phyloP scores from a whole-genome alignment of 2,797 vertebrate species.

The Onychomys leucogaster region DNA sequence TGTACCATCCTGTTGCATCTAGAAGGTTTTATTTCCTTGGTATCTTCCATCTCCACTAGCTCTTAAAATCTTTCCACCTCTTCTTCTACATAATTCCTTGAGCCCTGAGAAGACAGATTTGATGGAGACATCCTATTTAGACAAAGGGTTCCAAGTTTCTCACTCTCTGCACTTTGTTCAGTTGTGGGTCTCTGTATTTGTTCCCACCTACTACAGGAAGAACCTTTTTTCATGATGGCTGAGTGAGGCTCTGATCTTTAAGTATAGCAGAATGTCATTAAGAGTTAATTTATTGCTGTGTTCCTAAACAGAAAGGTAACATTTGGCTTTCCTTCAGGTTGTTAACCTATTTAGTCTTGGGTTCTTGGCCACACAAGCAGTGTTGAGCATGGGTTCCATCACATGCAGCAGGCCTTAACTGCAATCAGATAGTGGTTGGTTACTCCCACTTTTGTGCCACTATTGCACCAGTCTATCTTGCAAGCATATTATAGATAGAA shows the following conservation, averaged over 20 bases:
- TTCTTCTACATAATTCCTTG: not conserved
- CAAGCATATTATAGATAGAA: not conserved
- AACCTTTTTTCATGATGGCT: not conserved
- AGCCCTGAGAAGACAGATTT: not conserved
- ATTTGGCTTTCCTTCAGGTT: not conserved
- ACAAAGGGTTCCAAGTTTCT: not conserved
- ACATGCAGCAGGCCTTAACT: not conserved
- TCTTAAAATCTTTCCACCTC: not conserved
- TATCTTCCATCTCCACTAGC: not conserved
- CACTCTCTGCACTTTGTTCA: not conserved
- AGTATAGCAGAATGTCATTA: not conserved
- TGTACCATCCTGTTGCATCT: not conserved
- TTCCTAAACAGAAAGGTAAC: not conserved
- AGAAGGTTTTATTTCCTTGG: not conserved
- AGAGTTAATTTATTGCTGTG: not conserved
- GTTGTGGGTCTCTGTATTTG: not conserved
- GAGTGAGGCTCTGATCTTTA: not conserved
- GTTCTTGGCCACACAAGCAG: not conserved
- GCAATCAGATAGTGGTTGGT: not conserved
- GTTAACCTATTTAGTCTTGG: not conserved
- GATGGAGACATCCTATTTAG: not conserved
- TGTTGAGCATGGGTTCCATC: not conserved
- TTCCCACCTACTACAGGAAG: not conserved
- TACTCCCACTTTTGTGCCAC: not conserved
- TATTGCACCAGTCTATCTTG: not conserved